Evolutionary conservation across 2,888 invertebrate species (phyloP), one percentile per base, ranked within the genome.

Genomic region (Seira sanloemensis): DNA sequence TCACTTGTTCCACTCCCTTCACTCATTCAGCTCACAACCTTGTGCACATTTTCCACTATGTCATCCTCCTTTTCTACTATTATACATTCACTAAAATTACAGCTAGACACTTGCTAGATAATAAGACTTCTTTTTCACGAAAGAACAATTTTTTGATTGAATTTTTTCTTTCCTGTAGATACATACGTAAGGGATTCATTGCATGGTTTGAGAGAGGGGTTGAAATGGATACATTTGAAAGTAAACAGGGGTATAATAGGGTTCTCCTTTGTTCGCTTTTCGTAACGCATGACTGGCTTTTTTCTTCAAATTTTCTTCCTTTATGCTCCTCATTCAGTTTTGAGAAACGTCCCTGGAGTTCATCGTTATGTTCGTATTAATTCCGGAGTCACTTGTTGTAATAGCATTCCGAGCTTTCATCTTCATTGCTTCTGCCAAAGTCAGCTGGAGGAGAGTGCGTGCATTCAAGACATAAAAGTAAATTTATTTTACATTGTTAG

Each of bases 331-430:
- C 21, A 72, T 54, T 84, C 84, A 84, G 79, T 84, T 84, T 54
- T 78, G 66, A 12, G 84, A 84, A 25, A 76, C 84, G 79, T 84
- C 84, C 69, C 84, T 79, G 18, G 84, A 84, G 84, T 84, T 84
- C 84, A 84, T 84, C 68, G 84, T 84, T 26, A 84, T 84, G 76
- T 84, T 84, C 50, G 84, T 84, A 84, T 84, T 84, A 76, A 84
- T 84, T 65, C 84, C 84, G 5, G 84, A 84, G 79, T 84, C 84
- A 79, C 84, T 84, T 79, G 84, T 84, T 84, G 84, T 84, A 72
- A 84, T 84, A 66, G 84, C 84, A 72, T 79, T 84, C 66, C 84
- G 75, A 23, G 84, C 84, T 54, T 84, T 84, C 84, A 84, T 84
- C 76, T 84, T 84, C 84, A 84, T 84, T 54, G 84, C 84, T 72